phyloP scores from a whole-genome alignment of 2,888 invertebrate genomes.

The Eumerus sabulonum region DNA sequence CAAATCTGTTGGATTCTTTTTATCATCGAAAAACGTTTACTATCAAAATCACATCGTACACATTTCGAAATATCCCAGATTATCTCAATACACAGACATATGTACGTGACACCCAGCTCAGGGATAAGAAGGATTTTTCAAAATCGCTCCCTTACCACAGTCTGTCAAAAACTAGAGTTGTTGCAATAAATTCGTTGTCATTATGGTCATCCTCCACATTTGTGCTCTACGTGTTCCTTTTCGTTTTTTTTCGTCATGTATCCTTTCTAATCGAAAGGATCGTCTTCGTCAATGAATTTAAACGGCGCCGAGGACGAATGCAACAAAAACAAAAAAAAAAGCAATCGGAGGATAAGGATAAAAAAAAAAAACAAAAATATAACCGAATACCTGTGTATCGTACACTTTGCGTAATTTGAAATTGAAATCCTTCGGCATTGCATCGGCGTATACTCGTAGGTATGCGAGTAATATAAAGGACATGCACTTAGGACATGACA shows the following conservation, averaged over 20 bases:
- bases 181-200: slow-evolving; percentile 58
- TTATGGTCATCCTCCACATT: slow-evolving; percentile 13
- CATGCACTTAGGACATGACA: slow-evolving; percentile 38
- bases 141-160: no score
- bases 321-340: slow-evolving; percentile 18
- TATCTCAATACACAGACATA: no score
- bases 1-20: no score
- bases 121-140: no score
- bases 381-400: neutral
- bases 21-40: no score
- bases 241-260: slow-evolving; percentile 23
- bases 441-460: neutral
- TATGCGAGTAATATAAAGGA: slow-evolving; percentile 30
- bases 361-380: neutral
- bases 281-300: slow-evolving; percentile 60
- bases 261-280: slow-evolving; percentile 61
- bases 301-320: slow-evolving; percentile 44
- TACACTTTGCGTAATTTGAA: slow-evolving; percentile 27
- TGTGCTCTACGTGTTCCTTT: slow-evolving; percentile 37
- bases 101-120: no score
- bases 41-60: no score
- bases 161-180: slow-evolving; percentile 55
- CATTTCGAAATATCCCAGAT: no score
- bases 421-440: neutral
- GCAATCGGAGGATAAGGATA: neutral